These are phyloP conservation scores for Gymnoscopelus braueri DNA, from an alignment of 2,797 vertebrate species.

Conservation along the genomic window DNA sequence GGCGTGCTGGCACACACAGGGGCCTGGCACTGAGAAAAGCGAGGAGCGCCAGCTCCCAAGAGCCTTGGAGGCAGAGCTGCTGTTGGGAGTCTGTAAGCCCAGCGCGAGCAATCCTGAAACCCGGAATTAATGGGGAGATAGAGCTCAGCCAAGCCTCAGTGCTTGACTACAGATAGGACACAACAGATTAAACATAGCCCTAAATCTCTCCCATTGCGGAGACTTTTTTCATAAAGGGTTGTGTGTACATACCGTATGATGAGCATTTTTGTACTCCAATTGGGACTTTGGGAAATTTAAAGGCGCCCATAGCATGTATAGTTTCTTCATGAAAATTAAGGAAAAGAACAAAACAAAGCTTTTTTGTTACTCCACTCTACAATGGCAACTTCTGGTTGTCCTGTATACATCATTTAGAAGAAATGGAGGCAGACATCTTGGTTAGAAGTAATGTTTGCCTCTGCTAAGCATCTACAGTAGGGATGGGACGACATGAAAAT, in stretches of 20 bases:
- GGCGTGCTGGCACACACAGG: conserved; percentile 60
- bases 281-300: too few species aligned
- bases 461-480: too few species aligned
- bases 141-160: conserved; percentile 15
- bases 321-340: too few species aligned
- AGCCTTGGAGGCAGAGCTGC: conserved; percentile 63
- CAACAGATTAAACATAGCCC: conserved; percentile 9
- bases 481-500: too few species aligned
- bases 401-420: not conserved
- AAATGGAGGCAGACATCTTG: not conserved
- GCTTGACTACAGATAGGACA: conserved; percentile 26
- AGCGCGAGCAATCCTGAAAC: conserved; percentile 54
- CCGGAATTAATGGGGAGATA: conserved; percentile 55
- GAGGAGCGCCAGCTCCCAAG: conserved; percentile 60
- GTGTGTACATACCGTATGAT: not conserved
- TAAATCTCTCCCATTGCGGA: not conserved
- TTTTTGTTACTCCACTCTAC: too few species aligned
- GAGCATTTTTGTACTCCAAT: too few species aligned
- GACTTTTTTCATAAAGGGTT: conserved; percentile 22
- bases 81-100: conserved; percentile 66
- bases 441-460: not conserved
- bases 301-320: too few species aligned
- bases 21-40: conserved; percentile 37
- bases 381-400: too few species aligned
- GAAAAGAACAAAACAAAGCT: too few species aligned